Conservation (phyloP, 2,113 vertebrate genomes). For the Pan troglodytes region NHGRI_mPanTro3-v2.1_pri NC_072404.2:150695501-150696000, state of each 20-base stretch:
- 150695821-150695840: background rate
- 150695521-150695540: background rate
- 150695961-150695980: background rate
- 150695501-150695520: background rate
- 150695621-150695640: background rate
- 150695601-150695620: background rate
- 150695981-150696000: background rate
- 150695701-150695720: background rate
- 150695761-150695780: background rate
- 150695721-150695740: background rate
- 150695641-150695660: background rate
- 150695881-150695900: background rate
- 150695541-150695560: background rate
- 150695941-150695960: background rate
- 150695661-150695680: background rate
- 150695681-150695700: background rate
- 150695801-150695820: background rate
- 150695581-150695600: background rate
- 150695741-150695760: background rate
- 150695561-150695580: background rate
- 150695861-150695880: background rate
- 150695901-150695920: background rate
- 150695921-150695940: background rate
- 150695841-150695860: background rate
- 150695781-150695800: background rate